A percentile compares a stretch with the other conserved stretches of the same genome.
phyloP scores from a whole-genome alignment of 2,113 vertebrate genomes.

The Aleadryas rufinucha region DNA sequence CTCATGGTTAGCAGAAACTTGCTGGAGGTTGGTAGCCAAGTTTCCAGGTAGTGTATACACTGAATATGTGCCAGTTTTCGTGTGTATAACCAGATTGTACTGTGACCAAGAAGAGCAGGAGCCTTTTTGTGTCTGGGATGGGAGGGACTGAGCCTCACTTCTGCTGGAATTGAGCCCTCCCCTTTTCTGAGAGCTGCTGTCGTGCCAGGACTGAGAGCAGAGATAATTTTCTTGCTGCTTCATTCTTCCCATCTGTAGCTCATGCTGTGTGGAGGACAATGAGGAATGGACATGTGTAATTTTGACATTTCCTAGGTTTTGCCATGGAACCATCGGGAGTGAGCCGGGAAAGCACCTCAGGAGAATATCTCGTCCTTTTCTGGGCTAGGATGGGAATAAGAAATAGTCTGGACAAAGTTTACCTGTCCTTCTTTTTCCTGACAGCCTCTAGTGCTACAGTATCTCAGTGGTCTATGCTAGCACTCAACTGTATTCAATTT shows the following conservation, averaged over 20 bases:
- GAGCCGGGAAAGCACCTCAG: not conserved
- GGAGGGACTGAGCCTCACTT: not conserved
- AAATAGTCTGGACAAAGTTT: not conserved
- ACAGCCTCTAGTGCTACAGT: not conserved
- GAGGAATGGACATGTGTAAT: not conserved
- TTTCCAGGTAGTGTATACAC: not conserved
- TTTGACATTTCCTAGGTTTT: slow-evolving; percentile 2
- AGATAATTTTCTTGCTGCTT: not conserved
- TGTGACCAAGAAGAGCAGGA: not conserved
- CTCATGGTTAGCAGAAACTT: not conserved
- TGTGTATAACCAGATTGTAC: not conserved
- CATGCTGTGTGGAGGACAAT: not conserved
- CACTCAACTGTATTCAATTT: not conserved
- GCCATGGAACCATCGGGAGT: not conserved
- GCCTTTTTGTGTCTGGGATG: not conserved
- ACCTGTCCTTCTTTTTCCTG: not conserved
- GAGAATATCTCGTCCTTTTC: not conserved
- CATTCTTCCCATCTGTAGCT: slow-evolving; percentile 15
- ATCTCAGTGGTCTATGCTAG: not conserved
- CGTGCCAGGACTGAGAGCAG: not conserved
- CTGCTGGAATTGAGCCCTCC: not conserved
- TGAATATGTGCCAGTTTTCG: not conserved
- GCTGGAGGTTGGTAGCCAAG: not conserved
- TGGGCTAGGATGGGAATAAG: not conserved
- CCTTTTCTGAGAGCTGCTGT: not conserved